Evolutionary conservation across 2,113 vertebrate genomes (phyloP).

Genomic region (Ceyx cyanopectus): DNA sequence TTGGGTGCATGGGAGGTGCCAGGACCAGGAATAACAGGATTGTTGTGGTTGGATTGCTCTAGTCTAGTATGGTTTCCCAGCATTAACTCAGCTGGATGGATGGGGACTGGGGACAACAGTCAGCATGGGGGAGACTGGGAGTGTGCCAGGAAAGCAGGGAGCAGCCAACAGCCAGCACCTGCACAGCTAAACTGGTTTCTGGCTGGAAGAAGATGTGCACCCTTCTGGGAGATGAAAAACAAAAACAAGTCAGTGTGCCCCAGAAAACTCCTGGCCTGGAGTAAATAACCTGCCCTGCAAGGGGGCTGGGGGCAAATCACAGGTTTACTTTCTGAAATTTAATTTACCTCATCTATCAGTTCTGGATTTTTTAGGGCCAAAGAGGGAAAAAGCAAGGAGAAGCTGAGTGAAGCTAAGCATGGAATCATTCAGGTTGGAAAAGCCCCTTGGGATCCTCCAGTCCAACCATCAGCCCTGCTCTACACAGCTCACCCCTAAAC

Average conservation of each 20-base stretch:
- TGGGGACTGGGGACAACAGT: neutral
- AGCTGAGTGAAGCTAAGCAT: neutral
- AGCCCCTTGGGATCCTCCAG: too few species aligned
- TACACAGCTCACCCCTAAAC: too few species aligned
- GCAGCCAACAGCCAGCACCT: neutral
- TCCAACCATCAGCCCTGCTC: too few species aligned
- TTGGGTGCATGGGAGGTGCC: neutral
- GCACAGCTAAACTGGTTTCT: neutral
- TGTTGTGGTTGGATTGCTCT: neutral
- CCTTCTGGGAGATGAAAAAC: neutral
- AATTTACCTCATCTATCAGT: neutral
- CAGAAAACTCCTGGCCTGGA: neutral
- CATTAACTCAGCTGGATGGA: neutral
- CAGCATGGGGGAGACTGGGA: neutral
- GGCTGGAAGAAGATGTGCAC: neutral
- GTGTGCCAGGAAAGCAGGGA: neutral
- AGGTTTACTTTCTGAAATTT: neutral
- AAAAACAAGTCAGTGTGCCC: neutral
- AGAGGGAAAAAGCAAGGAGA: neutral
- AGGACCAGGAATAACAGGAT: neutral
- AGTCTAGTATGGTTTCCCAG: neutral
- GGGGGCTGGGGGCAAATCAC: neutral
- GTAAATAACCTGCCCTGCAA: neutral
- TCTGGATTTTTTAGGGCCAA: neutral
- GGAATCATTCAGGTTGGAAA: too few species aligned